Percentiles rank a stretch among this genome's conserved stretches.
Evolutionary conservation across 2,113 vertebrate species (phyloP).

Genomic region (Electrona antarctica): DNA sequence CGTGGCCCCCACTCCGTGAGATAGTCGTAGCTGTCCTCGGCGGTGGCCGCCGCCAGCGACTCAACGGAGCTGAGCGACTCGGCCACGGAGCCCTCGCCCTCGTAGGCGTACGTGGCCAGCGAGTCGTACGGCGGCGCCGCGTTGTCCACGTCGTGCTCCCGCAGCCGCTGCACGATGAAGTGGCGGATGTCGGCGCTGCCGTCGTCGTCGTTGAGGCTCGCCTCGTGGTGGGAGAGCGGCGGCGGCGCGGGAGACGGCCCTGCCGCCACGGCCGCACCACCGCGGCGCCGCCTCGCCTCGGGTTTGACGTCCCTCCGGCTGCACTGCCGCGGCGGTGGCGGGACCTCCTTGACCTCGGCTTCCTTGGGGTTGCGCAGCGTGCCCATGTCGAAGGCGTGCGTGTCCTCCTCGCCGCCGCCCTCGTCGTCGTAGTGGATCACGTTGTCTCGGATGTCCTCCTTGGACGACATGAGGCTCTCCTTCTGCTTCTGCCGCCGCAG

Average conservation of each 20-base stretch:
- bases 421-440: conserved; percentile 99
- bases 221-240: conserved; percentile 71
- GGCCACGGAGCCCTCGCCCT: conserved; percentile 90
- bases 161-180: conserved; percentile 91
- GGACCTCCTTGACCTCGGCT: conserved; percentile 87
- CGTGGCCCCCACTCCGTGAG: conserved; percentile 95
- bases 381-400: conserved; percentile 97
- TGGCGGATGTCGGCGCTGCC: conserved; percentile 88
- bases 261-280: conserved; percentile 53
- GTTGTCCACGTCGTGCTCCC: conserved; percentile 89
- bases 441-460: conserved; percentile 97
- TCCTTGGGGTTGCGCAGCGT: conserved; percentile 95
- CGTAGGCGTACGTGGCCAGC: conserved; percentile 95
- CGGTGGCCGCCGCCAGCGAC: conserved; percentile 80
- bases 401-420: conserved; percentile 97
- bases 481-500: conserved; percentile 94
- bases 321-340: too few species aligned
- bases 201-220: conserved; percentile 51
- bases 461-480: conserved; percentile 96
- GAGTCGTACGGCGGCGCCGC: conserved; percentile 94
- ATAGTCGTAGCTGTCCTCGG: conserved; percentile 92
- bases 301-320: conserved; percentile 92
- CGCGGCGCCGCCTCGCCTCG: conserved; percentile 79
- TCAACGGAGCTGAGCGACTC: conserved; percentile 96
- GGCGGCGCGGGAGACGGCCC: conserved; percentile 55